These are phyloP conservation scores for Hucho hucho DNA, from an alignment of 2,113 vertebrate genomes.

Conservation along the genomic window DNA sequence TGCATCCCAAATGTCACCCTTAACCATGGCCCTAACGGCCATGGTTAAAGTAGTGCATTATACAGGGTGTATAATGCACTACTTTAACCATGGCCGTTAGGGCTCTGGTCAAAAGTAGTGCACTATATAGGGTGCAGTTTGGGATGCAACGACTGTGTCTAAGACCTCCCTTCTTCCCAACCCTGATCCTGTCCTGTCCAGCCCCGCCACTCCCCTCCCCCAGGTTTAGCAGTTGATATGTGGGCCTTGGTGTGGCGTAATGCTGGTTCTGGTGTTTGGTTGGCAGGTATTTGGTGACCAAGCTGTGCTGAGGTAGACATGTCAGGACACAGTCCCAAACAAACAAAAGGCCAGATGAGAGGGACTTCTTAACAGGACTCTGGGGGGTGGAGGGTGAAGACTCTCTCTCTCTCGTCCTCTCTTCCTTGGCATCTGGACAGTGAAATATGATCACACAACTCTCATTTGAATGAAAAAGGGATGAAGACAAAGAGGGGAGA, in stretches of 20 bases:
- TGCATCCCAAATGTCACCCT: no score
- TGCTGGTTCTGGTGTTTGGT: not conserved
- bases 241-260: not conserved
- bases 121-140: no score
- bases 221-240: constrained; percentile 17
- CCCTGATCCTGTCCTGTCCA: not conserved
- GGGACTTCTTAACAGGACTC: not conserved
- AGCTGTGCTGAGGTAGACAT: constrained; percentile 25
- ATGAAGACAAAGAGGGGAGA: constrained; percentile 8
- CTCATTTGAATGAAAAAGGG: not conserved
- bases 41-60: no score
- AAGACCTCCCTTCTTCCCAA: not conserved
- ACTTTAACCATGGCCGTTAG: no score
- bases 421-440: no score
- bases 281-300: constrained; percentile 14
- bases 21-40: no score
- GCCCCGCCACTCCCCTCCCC: not conserved
- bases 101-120: no score
- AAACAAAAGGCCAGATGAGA: constrained; percentile 2
- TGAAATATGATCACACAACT: no score
- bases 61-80: no score
- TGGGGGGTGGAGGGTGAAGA: not conserved
- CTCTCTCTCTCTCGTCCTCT: no score
- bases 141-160: not conserved
- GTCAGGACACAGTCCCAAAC: constrained; percentile 36